phyloP scores from a whole-genome alignment of 2,113 vertebrate species.

The Thryonomys swinderianus region DNA sequence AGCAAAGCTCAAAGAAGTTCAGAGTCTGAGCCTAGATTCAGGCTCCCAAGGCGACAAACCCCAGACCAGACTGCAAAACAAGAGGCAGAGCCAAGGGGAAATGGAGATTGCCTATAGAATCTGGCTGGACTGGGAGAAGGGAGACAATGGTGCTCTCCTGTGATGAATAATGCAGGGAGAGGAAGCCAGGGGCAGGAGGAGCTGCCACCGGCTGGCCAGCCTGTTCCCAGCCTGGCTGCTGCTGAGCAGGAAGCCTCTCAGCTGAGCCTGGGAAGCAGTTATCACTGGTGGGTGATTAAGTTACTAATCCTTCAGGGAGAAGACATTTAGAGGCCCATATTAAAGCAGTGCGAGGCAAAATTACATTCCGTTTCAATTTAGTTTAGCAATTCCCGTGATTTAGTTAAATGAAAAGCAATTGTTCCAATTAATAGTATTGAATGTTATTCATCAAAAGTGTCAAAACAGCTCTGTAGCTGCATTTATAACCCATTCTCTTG shows the following conservation, averaged over 20 bases:
- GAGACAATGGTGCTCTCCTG: constrained; percentile 78
- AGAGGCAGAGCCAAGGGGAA: constrained; percentile 29
- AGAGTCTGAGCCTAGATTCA: neutral
- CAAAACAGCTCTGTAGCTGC: constrained; percentile 91
- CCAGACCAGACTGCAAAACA: neutral
- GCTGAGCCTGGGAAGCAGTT: constrained; percentile 91
- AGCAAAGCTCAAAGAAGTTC: neutral
- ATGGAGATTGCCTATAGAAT: constrained; percentile 79
- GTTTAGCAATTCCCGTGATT: constrained; percentile 92
- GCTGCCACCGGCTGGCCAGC: constrained; percentile 77
- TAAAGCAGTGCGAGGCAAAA: constrained; percentile 89
- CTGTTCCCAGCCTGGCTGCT: constrained; percentile 82
- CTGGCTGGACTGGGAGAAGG: constrained; percentile 77
- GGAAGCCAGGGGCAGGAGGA: constrained; percentile 78
- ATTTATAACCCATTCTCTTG: constrained; percentile 92
- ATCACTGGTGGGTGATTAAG: constrained; percentile 93
- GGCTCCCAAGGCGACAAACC: neutral
- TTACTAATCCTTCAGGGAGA: constrained; percentile 93
- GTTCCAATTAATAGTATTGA: constrained; percentile 97
- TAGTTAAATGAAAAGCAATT: constrained; percentile 95
- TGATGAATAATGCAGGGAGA: constrained; percentile 84
- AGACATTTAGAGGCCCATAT: constrained; percentile 91
- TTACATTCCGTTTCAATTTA: constrained; percentile 92
- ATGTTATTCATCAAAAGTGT: constrained; percentile 95
- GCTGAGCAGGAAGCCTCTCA: constrained; percentile 86